Evolutionary conservation across 2,888 invertebrate genomes (phyloP).

Genomic region (Apotomis betuletana): DNA sequence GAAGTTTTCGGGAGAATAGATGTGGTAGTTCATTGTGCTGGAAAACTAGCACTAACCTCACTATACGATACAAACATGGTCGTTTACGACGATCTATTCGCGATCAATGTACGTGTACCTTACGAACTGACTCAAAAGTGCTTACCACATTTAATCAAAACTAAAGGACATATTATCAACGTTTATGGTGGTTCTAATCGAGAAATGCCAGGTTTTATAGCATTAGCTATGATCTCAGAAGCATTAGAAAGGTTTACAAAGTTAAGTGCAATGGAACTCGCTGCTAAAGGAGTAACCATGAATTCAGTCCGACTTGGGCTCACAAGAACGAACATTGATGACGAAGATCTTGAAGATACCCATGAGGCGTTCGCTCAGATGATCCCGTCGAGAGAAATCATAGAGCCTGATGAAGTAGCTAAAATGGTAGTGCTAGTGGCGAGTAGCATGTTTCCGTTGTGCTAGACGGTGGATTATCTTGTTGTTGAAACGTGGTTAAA

Average conservation of each 20-base stretch:
- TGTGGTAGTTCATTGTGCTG: conserved; percentile 43
- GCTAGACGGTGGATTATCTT: conserved; percentile 29
- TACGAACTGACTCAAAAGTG: conserved; percentile 44
- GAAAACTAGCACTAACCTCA: conserved; percentile 40
- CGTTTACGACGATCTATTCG: conserved; percentile 40
- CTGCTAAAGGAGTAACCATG: conserved; percentile 42
- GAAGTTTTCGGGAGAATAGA: conserved; percentile 42
- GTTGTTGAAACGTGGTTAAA: background rate
- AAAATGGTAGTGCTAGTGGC: conserved; percentile 43
- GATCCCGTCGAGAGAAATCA: conserved; percentile 37
- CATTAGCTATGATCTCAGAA: conserved; percentile 35
- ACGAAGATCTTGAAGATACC: conserved; percentile 22
- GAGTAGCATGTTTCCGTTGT: conserved; percentile 42
- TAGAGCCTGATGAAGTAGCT: conserved; percentile 44
- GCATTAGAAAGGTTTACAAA: conserved; percentile 43
- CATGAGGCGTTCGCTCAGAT: conserved; percentile 28
- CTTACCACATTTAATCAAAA: conserved; percentile 43
- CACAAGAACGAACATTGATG: conserved; percentile 40
- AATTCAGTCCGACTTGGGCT: conserved; percentile 43
- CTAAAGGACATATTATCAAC: conserved; percentile 43
- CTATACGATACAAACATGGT: conserved; percentile 43
- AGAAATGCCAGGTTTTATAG: conserved; percentile 41
- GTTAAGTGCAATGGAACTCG: conserved; percentile 40
- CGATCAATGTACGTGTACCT: conserved; percentile 42
- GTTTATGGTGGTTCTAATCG: conserved; percentile 33